A percentile compares a stretch with the other conserved stretches of the same genome.
These are phyloP conservation scores for Berghia stephanieae DNA, from an alignment of 1,140 invertebrate species.

Conservation along the genomic window DNA sequence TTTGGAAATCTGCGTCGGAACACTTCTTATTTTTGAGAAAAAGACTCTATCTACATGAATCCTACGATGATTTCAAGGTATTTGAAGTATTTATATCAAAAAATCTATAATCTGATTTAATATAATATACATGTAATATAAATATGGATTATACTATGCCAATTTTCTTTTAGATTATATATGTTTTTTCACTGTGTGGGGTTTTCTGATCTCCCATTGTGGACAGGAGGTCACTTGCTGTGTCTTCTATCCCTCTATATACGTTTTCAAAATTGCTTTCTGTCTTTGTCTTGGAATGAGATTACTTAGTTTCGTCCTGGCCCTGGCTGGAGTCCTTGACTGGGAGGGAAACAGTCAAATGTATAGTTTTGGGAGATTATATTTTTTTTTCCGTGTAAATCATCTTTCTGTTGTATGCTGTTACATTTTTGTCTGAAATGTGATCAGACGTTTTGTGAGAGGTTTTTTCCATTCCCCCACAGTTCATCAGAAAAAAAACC, in stretches of 20 bases:
- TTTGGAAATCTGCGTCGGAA: constrained; percentile 67
- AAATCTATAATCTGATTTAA: not conserved
- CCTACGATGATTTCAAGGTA: constrained; percentile 31
- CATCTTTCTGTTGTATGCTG: no score
- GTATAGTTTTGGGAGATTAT: no score
- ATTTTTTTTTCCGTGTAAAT: no score
- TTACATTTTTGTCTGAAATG: no score
- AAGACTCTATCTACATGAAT: constrained; percentile 28
- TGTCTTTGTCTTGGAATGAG: no score
- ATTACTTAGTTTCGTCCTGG: no score
- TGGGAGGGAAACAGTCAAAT: no score
- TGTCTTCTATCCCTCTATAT: not conserved
- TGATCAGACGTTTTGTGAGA: no score
- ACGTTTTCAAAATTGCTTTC: not conserved
- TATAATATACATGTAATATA: not conserved
- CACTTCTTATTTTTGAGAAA: constrained; percentile 68
- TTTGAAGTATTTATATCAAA: not conserved
- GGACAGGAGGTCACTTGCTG: not conserved
- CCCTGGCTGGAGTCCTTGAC: no score
- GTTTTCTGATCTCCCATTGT: constrained; percentile 11
- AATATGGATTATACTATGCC: not conserved
- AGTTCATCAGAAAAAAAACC: no score
- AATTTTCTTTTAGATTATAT: not conserved
- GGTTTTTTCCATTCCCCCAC: no score
- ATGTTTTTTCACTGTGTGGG: not conserved